Evolutionary conservation across 2,797 vertebrate species (phyloP).

Genomic region (Anguilla obscura): DNA sequence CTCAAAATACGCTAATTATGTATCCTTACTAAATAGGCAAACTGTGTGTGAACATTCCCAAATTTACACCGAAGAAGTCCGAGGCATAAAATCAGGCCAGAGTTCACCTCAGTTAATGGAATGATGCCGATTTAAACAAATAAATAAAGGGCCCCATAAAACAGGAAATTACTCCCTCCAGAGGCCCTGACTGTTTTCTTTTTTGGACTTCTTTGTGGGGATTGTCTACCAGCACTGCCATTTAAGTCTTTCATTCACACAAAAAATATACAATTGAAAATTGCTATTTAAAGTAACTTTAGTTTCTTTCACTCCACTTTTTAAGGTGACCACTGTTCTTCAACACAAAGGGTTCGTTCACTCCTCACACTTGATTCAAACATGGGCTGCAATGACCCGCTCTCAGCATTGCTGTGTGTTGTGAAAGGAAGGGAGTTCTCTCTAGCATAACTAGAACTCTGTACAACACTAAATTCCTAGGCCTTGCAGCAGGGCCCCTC

Average conservation of each 20-base stretch:
- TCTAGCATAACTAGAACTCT: too few species aligned
- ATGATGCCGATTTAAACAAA: constrained; percentile 14
- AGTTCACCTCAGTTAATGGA: not conserved
- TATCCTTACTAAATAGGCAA: not conserved
- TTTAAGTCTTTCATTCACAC: not conserved
- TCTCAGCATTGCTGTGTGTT: not conserved
- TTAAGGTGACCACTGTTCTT: not conserved
- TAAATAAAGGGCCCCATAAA: not conserved
- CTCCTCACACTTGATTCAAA: not conserved
- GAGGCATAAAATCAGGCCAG: not conserved
- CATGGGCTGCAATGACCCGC: not conserved
- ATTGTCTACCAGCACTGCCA: not conserved
- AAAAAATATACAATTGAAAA: not conserved
- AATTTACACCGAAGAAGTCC: not conserved
- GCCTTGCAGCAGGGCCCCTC: too few species aligned
- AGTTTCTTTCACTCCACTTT: not conserved
- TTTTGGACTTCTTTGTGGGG: not conserved
- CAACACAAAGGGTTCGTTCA: not conserved
- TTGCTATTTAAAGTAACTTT: not conserved
- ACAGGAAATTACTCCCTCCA: constrained; percentile 13
- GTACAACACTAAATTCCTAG: too few species aligned
- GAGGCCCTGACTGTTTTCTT: not conserved
- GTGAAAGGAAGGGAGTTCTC: not conserved
- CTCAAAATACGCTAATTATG: not conserved
- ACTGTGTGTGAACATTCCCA: not conserved